Base-by-base conservation (phyloP, 2,113 vertebrate genomes). In the Fukomys damarensis region DNA sequence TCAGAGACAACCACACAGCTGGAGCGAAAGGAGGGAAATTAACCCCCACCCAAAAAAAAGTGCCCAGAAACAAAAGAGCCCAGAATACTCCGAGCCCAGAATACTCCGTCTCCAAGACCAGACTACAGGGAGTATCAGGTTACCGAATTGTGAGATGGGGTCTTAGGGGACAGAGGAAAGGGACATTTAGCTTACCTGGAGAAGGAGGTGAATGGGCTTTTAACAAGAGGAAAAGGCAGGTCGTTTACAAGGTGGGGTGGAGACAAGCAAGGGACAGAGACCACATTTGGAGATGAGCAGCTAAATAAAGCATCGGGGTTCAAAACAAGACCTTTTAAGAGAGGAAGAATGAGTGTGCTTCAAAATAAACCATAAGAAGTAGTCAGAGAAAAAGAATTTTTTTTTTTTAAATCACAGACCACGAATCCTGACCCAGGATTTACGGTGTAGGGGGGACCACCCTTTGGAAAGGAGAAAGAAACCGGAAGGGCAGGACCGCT, bases 391-490 rank as follows among this genome's bases (percentile, higher is more conserved):
- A 32, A 43, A 77, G 28, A 49, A 16, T 77, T 61, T 9, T 43
- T 74, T 76, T 76, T 22, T 41, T 72, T 20, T 32, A 81, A 74
- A 52, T 20, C 41, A 56, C 0, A 12, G 81, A n/a, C 12, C 52
- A 41, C 7, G 26, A 3, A 0, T 11, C 56, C 26, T 28, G 32
- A 30, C 17, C 82, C 66, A 58, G 58, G 35, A 49, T 16, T 14
- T 2, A 76, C 35, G 52, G 43, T 12, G 3, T 1, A 2, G 0
- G 1, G 76, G 43, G 3, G 6, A 0, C 14, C 3, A 9, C 19
- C 8, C 70, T 58, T 28, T 1, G 24, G 46, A 79, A 65, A 82
- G 30, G 30, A 93, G 26, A 32, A 72, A 59, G 46, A 28, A 38
- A 58, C 59, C 70, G 11, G 77, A 84, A 80, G 52, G 28, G 43